Evolutionary conservation across 2,797 vertebrate species (phyloP), one percentile per base, ranked within the genome.

Genomic region (Chelmon rostratus): DNA sequence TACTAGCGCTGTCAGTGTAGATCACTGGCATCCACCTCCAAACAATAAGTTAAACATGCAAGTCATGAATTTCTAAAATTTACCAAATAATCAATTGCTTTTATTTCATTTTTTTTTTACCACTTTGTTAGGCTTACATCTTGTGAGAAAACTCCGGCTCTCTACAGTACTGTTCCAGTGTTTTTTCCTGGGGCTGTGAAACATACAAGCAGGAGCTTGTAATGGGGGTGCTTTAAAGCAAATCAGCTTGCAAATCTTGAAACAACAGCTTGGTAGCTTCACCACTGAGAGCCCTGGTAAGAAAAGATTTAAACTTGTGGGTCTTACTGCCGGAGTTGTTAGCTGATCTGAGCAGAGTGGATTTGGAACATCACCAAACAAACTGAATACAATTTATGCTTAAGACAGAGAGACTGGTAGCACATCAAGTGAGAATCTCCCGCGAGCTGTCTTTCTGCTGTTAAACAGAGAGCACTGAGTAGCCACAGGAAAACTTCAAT

Each of bases 151-250:
- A 42, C 46, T 52, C 8, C 10, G 40, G 52, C 28, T 75, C 62
- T 62, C 25, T 28, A 13, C 53, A 58, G 21, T 33, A 31, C 35
- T 65, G 38, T 42, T 49, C 1, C 65, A 69, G 59, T 38, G 2
- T 50, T 87, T 23, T 79, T 79, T 79, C 76, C 78, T 3, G 15
- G 6, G 70, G 78, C 82, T 67, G 46, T 71, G 54, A 62, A 61
- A 81, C 54, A 38, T 21, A 64, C 86, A 87, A 84, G 86, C 75
- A 82, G 66, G 49, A 54, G 59, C 88, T 67, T 90, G 85, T 83
- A 63, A 66, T 8, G 4, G 46, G 28, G 65, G 6, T 6, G 37
- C 77, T 88, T 68, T 57, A 65, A 87, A 31, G 18, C 54, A 87
- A 84, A 86, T 76, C 63, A 70, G 65, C 63, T 54, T 53, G 82